Evolutionary conservation across 2,113 vertebrate genomes (phyloP).

Genomic region (Solenodon paradoxus): DNA sequence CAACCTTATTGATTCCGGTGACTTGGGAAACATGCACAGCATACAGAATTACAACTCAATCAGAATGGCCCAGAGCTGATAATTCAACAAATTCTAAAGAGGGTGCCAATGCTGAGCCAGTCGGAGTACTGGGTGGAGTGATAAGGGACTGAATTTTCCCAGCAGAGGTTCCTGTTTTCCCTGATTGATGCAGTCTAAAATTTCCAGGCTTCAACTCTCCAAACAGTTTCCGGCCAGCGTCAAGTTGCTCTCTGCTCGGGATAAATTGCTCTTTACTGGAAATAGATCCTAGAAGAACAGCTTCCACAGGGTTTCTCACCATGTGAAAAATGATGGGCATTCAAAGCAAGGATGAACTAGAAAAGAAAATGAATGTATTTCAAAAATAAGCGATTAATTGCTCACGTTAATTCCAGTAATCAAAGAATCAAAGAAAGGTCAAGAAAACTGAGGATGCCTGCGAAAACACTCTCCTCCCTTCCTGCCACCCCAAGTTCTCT

Average conservation of each 20-base stretch:
- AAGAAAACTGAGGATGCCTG: accelerated
- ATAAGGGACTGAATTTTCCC: neutral
- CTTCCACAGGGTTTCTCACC: neutral
- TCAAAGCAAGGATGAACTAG: neutral
- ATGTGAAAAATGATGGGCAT: neutral
- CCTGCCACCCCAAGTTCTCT: no score
- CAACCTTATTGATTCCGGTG: neutral
- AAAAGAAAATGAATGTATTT: neutral
- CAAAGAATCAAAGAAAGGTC: neutral
- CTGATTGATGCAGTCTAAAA: no score
- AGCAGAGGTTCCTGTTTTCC: neutral
- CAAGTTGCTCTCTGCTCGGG: neutral
- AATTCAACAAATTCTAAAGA: neutral
- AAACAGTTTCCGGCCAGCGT: neutral
- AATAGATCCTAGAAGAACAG: neutral
- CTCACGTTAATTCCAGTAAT: neutral
- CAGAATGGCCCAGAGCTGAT: neutral
- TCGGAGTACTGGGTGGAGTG: no score
- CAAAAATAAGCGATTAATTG: neutral
- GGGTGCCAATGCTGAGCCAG: neutral
- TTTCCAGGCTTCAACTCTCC: neutral
- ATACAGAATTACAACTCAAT: neutral
- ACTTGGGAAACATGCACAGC: neutral
- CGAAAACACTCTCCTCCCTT: neutral
- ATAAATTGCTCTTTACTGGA: neutral